Percentiles rank a stretch among this genome's conserved stretches.
Evolutionary conservation across 2,888 invertebrate species (phyloP).

Genomic region (Plebejus anna): DNA sequence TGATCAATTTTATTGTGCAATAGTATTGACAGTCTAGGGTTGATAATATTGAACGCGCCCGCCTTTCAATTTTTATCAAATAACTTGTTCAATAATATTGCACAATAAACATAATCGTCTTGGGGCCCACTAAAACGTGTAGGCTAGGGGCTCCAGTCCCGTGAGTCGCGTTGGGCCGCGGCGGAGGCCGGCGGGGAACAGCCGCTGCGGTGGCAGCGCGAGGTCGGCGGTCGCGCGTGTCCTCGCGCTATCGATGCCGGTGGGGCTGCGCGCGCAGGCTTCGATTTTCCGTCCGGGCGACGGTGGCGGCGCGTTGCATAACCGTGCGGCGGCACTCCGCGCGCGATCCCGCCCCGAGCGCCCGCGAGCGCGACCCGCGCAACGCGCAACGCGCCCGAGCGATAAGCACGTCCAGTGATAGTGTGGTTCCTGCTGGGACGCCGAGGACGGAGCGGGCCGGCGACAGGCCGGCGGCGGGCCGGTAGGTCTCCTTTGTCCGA

Average conservation of each 20-base stretch:
- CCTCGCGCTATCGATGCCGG: slow-evolving; percentile 58
- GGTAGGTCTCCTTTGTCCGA: slow-evolving; percentile 70
- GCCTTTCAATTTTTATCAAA: too few relatives aligned
- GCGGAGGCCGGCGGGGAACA: slow-evolving; percentile 29
- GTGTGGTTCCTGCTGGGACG: slow-evolving; percentile 51
- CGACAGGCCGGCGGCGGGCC: slow-evolving; percentile 58
- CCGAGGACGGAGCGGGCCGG: slow-evolving; percentile 45
- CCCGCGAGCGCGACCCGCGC: slow-evolving; percentile 71
- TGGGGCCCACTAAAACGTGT: too few relatives aligned
- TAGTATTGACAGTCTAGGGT: too few relatives aligned
- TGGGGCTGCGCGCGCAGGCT: slow-evolving; percentile 66
- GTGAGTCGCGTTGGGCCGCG: not conserved
- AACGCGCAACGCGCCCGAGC: slow-evolving; percentile 74
- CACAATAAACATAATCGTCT: too few relatives aligned
- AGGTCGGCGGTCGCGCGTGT: slow-evolving; percentile 45
- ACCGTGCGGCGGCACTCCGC: slow-evolving; percentile 73
- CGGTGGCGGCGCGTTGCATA: slow-evolving; percentile 76
- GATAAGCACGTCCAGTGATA: slow-evolving; percentile 56
- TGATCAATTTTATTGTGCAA: too few relatives aligned
- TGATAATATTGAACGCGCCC: too few relatives aligned
- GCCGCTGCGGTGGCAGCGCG: slow-evolving; percentile 42
- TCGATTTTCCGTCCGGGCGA: slow-evolving; percentile 70
- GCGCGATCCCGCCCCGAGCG: slow-evolving; percentile 75
- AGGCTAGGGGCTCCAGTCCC: not conserved
- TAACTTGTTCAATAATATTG: too few relatives aligned